These are phyloP conservation scores for Odobenus rosmarus DNA, from an alignment of 2,113 vertebrate genomes.

Conservation along the genomic window DNA sequence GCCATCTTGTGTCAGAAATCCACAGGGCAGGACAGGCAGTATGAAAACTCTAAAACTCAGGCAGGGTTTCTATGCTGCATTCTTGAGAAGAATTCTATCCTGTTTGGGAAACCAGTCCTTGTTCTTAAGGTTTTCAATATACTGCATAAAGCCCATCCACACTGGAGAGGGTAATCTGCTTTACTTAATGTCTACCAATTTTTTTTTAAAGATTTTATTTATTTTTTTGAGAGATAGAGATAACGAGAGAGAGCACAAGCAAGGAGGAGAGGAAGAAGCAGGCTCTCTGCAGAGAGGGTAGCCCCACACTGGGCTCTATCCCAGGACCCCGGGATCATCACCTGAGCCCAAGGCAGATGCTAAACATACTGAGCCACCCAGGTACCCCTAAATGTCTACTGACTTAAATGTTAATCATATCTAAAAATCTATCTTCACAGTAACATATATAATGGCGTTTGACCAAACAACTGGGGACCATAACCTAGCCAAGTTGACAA, in stretches of 20 bases:
- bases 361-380: background rate
- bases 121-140: background rate
- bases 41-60: background rate
- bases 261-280: background rate
- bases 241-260: background rate
- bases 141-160: background rate
- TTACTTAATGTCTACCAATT: background rate
- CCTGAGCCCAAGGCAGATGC: background rate
- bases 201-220: background rate
- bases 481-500: background rate
- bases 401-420: background rate
- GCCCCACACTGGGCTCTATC: background rate
- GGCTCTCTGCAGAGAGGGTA: background rate
- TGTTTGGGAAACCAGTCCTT: background rate
- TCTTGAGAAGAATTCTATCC: background rate
- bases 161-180: background rate
- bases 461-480: background rate
- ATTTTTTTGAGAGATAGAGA: background rate
- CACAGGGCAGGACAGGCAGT: background rate
- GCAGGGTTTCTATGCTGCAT: background rate
- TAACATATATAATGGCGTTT: background rate
- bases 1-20: background rate
- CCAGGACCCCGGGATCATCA: background rate
- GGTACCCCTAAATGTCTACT: background rate
- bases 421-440: background rate